Percentiles rank a stretch among this genome's conserved stretches.
These are phyloP conservation scores for Fragum sueziense DNA, from an alignment of 2,888 invertebrate genomes.

Conservation along the genomic window DNA sequence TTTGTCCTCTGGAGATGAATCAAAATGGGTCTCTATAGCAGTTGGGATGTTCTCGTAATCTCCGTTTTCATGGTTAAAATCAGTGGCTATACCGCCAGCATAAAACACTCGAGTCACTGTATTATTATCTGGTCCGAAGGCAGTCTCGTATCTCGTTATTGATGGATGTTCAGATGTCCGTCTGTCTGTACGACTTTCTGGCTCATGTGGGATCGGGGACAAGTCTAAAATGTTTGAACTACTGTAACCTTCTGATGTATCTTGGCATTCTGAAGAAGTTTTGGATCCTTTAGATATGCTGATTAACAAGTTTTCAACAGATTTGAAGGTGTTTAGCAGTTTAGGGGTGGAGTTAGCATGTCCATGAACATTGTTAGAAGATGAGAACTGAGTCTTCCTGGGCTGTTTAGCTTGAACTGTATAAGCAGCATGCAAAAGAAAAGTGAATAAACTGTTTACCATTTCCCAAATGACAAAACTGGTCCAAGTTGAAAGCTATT, in stretches of 20 bases:
- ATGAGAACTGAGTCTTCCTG: constrained; percentile 25
- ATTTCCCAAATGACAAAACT: too few relatives aligned
- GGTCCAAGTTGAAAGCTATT: too few relatives aligned
- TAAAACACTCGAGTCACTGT: constrained; percentile 76
- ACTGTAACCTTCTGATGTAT: constrained; percentile 54
- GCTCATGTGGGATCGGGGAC: constrained; percentile 65
- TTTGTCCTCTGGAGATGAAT: constrained; percentile 35
- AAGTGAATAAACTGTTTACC: too few relatives aligned
- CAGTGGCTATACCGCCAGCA: constrained; percentile 71
- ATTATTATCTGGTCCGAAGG: constrained; percentile 77
- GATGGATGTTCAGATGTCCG: constrained; percentile 63
- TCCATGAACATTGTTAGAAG: constrained; percentile 25
- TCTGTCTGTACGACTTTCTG: constrained; percentile 51
- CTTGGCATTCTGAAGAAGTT: constrained; percentile 60
- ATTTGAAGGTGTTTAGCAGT: constrained; percentile 71
- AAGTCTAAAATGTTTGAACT: constrained; percentile 65
- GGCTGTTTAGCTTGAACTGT: constrained; percentile 50
- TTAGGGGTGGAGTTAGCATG: constrained; percentile 56
- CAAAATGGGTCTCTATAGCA: constrained; percentile 73
- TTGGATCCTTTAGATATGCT: constrained; percentile 69
- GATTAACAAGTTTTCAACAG: constrained; percentile 78
- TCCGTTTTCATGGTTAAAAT: constrained; percentile 67
- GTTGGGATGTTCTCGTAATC: constrained; percentile 55
- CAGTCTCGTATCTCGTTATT: constrained; percentile 74
- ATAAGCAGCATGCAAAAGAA: constrained; percentile 16